Evolutionary conservation across 2,888 invertebrate genomes (phyloP), one percentile per base, ranked within the genome.

Genomic region (Rotaria socialis): DNA sequence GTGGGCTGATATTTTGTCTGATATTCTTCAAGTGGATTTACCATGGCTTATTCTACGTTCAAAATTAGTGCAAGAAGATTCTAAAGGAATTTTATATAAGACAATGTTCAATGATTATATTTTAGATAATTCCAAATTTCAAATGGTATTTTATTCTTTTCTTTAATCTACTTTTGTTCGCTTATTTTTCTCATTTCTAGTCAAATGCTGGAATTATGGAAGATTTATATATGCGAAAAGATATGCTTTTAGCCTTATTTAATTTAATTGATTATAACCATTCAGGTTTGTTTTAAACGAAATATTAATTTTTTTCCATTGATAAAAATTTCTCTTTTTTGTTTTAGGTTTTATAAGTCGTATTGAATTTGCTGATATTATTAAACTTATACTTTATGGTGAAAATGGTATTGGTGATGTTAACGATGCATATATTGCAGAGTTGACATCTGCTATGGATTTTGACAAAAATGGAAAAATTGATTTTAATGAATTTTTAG

Each of bases 401-500:
- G 80, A 80, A 47, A 80, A 80, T 43, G 47, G n/a, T 24, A 41
- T 10, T 22, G 80, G 47, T 80, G 47, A n/a, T 47, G 80, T 80
- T 10, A 80, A 80, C 47, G 89, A 89, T 88, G 94, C 94, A 84
- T 94, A 96, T 90, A 93, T 96, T 87, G 92, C 94, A 67, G 95
- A 96, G 89, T 95, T 96, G 89, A 96, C 96, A 88, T 93, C 94
- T 86, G 93, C 95, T 90, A 95, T 96, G 94, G 96, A 97, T 90
- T 94, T 96, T 89, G 96, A 96, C 91, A 95, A 96, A 89, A 96
- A 96, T 89, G 96, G 96, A 0, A 92, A 94, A 87, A 96, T 96
- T 41, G 96, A 96, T 91, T 93, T 96, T 87, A 96, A 96, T 91
- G 96, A 96, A 92, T 96, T 96, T 90, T 92, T 96, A 22, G 96